Evolutionary conservation across 2,888 invertebrate genomes (phyloP), one percentile per base, ranked within the genome.

Genomic region (Lithophane leautieri): DNA sequence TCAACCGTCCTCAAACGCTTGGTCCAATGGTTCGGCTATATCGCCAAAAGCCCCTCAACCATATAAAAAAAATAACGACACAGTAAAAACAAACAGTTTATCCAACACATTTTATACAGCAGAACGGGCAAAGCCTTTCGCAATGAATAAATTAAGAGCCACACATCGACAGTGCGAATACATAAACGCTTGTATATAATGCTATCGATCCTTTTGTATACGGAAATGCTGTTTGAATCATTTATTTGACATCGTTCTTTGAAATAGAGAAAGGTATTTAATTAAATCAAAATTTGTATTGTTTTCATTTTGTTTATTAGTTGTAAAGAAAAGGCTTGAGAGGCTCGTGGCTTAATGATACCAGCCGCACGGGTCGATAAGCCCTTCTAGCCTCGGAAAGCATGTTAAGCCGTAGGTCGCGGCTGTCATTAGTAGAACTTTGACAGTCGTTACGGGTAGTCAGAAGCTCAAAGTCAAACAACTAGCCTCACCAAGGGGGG

Each of bases 61-160:
- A 47, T 50, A 19, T n/a, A 14, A 52, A 44, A 52, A 52, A 50
- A 58, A 34, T n/a, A n/a, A 56, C 44, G 22, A 22, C 25, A 44
- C 44, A 40, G 44, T 58, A 52, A 62, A 83, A 78, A 78, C 40
- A 34, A 78, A 65, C 62, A 58, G 47, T 44, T 22, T 47, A 44
- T 16, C 34, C 52, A 52, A 54, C 50, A 34, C 54, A 56, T 70
- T 75, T 70, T 60, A 73, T 34, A 34, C 25, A 75, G 12, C 11
- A n/a, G n/a, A 25, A 12, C 12, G 42, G 11, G 54, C 14, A 65
- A 76, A 71, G 50, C 47, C 22, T 72, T 72, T 62, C 16, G 50
- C 61, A 34, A 70, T 84, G 74, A 84, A 83, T 84, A 83, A 83
- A 83, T 84, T 79, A 79, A 65, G 34, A 70, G 25, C 16, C 28